Base-by-base conservation (phyloP, 1,140 invertebrate species). In the Spodoptera litura region DNA sequence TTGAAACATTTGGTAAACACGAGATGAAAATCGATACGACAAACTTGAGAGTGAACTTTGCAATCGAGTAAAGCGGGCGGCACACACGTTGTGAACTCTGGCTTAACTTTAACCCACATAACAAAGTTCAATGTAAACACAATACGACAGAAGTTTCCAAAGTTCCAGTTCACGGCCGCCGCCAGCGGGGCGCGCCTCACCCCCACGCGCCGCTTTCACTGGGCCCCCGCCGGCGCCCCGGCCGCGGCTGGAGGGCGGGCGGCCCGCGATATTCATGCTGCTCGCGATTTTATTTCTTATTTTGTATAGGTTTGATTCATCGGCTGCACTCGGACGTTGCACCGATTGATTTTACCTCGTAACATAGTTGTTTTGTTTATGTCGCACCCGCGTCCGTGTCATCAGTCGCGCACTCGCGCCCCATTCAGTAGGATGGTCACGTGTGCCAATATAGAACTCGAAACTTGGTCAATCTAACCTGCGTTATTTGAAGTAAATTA, bases 91-190 rank as follows among this genome's bases (percentile, higher is more conserved):
- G 87, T 90, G 90, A 94, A 94, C 93, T 94, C 91, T 86, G 86
- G 88, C 89, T 94, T 93, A 93, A 94, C 93, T 94, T 94, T 94
- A 94, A 94, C 93, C 93, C 91, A 94, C 93, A 94, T 94, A 94
- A 94, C 92, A 93, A 94, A 94, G 93, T 94, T 94, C 90, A 93
- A 93, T 94, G 93, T 94, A 94, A 94, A 93, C 93, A 94, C 93
- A 94, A 93, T 93, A 93, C 90, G 90, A 85, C 86, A 86, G 87
- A 92, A 92, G 91, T 94, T 93, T 92, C 84, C 89, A 87, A 93
- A 92, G 90, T 92, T 89, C 87, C 90, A 88, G 91, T 93, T 93
- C 91, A 93, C 89, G 93, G 93, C 90, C 93, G 91, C 91, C 80
- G 81, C 74, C 77, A 74, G 77, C 79, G 78, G 78, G n/a, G 62